Evolutionary conservation across 2,888 invertebrate species (phyloP).

Genomic region (Drosophila diplacantha): DNA sequence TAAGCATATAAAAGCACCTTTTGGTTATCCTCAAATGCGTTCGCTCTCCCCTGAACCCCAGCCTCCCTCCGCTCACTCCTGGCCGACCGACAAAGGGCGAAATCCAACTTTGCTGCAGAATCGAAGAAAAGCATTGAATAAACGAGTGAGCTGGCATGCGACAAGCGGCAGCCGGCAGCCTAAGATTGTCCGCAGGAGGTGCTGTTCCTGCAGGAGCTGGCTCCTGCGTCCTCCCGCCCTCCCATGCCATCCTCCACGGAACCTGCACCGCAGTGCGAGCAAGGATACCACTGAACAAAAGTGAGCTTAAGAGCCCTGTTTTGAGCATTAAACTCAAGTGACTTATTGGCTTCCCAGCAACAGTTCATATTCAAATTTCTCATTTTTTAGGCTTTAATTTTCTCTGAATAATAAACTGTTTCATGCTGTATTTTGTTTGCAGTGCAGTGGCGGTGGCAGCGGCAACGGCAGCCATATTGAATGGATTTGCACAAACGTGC

Average conservation of each 20-base stretch:
- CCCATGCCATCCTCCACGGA: constrained; percentile 5
- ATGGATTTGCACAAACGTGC: constrained; percentile 72
- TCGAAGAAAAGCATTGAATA: constrained; percentile 73
- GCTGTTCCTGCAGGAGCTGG: constrained; percentile 15
- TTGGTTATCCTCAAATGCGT: constrained; percentile 73
- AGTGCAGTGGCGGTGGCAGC: constrained; percentile 49
- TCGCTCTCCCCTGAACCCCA: constrained; percentile 25
- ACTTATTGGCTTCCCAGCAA: neutral
- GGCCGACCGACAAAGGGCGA: constrained; percentile 65
- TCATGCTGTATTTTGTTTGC: neutral
- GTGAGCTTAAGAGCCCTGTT: neutral
- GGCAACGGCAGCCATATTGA: constrained; percentile 67
- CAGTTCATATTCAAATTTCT: neutral
- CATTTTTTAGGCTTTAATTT: too few relatives aligned
- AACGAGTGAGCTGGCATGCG: constrained; percentile 57
- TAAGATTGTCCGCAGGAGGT: constrained; percentile 53
- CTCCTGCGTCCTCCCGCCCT: constrained; percentile 1
- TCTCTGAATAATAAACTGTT: neutral
- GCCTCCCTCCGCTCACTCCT: neutral
- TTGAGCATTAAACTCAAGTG: neutral
- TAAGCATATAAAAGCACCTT: constrained; percentile 73
- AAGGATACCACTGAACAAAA: constrained; percentile 9
- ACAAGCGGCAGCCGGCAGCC: constrained; percentile 40
- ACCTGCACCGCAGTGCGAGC: neutral
- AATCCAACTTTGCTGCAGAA: constrained; percentile 71